These are phyloP conservation scores for Bombus sylvicola DNA, from an alignment of 1,140 invertebrate genomes.

Conservation along the genomic window DNA sequence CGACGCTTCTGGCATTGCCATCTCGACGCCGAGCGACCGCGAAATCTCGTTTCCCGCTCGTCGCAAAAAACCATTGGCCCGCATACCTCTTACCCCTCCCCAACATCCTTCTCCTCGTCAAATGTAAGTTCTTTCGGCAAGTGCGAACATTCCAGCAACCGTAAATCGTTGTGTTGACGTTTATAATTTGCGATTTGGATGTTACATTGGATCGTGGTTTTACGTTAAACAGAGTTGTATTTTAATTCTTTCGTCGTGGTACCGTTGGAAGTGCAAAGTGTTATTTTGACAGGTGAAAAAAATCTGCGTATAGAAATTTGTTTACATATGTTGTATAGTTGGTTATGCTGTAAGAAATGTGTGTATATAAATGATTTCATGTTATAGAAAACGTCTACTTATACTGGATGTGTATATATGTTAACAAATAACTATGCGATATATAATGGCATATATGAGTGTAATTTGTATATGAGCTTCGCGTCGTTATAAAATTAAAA, in stretches of 20 bases:
- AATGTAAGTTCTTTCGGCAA: slow-evolving; percentile 4
- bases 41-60: slow-evolving; percentile 47
- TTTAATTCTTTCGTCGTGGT: too few relatives aligned
- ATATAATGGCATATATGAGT: background rate
- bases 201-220: background rate
- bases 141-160: background rate
- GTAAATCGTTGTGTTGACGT: background rate
- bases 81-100: background rate
- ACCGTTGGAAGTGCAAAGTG: too few relatives aligned
- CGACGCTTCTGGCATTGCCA: slow-evolving; percentile 48
- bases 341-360: too few relatives aligned
- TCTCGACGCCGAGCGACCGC: slow-evolving; percentile 51
- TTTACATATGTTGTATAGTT: too few relatives aligned
- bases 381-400: too few relatives aligned
- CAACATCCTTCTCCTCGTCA: too few relatives aligned
- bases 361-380: too few relatives aligned
- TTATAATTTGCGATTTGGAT: background rate
- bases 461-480: background rate
- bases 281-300: too few relatives aligned
- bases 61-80: slow-evolving; percentile 17
- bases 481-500: background rate
- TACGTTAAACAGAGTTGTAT: background rate
- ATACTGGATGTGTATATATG: too few relatives aligned
- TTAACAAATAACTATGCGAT: background rate
- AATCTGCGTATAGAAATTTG: too few relatives aligned